Percentiles rank a stretch among this genome's conserved stretches.
These are phyloP conservation scores for Phalloptychus januarius DNA, from an alignment of 2,797 vertebrate species.

Conservation along the genomic window DNA sequence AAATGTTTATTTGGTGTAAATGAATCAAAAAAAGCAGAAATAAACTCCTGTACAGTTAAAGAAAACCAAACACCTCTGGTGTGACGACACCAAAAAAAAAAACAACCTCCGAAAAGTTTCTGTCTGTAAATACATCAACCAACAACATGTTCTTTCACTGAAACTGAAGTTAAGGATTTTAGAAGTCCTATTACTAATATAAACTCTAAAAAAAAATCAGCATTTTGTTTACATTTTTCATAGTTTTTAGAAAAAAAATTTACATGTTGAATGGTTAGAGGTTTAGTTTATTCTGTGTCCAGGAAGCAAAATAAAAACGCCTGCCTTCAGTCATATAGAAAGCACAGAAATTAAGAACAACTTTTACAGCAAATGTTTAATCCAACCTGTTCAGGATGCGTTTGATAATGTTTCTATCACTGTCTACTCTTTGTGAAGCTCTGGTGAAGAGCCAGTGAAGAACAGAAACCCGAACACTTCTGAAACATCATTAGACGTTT, in stretches of 20 bases:
- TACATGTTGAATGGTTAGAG: not conserved
- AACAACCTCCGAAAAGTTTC: not conserved
- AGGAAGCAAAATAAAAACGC: not conserved
- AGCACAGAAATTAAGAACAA: too few species aligned
- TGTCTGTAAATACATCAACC: not conserved
- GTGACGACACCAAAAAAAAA: not conserved
- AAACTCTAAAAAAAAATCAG: not conserved
- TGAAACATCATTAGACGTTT: conserved; percentile 6
- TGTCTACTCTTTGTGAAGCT: not conserved
- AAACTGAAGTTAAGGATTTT: not conserved
- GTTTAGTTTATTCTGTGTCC: not conserved
- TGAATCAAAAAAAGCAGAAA: not conserved
- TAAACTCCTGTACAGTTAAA: not conserved
- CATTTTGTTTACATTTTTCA: not conserved
- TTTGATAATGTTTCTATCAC: not conserved
- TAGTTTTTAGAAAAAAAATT: not conserved
- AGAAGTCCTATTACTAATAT: not conserved
- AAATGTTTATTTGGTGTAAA: not conserved
- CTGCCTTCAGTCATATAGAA: not conserved
- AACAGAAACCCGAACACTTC: conserved; percentile 6
- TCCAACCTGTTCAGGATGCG: conserved; percentile 5
- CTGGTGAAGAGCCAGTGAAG: not conserved
- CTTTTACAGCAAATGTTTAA: not conserved
- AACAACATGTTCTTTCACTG: not conserved
- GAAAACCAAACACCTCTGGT: not conserved